Percentiles rank a stretch among this genome's conserved stretches.
These are phyloP conservation scores for Neogale vison DNA, from an alignment of 2,113 vertebrate genomes.

Conservation along the genomic window DNA sequence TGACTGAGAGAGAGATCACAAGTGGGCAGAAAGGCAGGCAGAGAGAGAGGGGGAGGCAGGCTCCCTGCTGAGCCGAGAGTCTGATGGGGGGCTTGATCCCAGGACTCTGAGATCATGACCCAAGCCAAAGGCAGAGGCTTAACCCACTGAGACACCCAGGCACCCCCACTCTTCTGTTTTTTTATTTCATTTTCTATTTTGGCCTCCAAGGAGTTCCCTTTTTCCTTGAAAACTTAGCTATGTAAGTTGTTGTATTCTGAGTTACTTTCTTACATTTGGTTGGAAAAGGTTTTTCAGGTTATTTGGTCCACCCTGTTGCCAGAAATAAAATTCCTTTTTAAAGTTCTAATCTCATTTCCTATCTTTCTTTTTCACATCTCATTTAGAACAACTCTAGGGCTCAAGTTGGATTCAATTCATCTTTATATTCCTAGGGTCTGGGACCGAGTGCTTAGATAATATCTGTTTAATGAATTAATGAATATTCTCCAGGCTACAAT, in stretches of 20 bases:
- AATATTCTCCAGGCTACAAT: conserved; percentile 7
- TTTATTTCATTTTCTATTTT: conserved; percentile 10
- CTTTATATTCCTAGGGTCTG: conserved; percentile 19
- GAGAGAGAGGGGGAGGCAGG: too few relatives aligned
- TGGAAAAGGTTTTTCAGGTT: conserved; percentile 21
- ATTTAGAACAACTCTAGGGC: background rate
- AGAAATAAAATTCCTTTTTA: conserved; percentile 10
- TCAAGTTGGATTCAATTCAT: background rate
- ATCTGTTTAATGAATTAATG: background rate
- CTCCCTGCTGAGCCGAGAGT: too few relatives aligned
- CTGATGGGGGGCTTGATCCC: too few relatives aligned
- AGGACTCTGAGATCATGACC: too few relatives aligned
- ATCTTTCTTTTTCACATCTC: background rate
- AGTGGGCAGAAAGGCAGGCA: too few relatives aligned
- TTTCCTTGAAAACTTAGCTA: conserved; percentile 40
- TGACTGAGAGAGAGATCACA: too few relatives aligned
- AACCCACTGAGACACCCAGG: too few relatives aligned
- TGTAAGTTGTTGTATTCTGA: background rate
- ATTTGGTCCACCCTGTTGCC: background rate
- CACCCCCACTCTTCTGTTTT: background rate
- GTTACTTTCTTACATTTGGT: background rate
- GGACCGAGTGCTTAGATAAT: background rate
- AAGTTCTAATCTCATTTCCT: background rate
- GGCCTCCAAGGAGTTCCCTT: background rate
- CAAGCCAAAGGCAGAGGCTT: too few relatives aligned